Base-by-base conservation (phyloP, 2,888 invertebrate species). In the Ochropacha duplaris region DNA sequence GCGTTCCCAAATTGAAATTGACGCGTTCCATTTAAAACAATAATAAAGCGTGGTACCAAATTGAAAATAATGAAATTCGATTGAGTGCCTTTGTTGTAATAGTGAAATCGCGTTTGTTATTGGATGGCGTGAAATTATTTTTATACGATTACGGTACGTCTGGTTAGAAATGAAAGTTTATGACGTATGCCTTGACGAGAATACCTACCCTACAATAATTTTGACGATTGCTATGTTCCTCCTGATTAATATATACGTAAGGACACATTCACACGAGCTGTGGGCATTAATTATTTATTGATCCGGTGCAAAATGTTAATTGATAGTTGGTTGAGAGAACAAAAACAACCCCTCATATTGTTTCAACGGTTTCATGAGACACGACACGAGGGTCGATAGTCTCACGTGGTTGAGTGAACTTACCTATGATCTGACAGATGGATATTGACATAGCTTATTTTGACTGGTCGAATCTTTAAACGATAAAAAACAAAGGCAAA, bases 21-120 rank as follows among this genome's bases (percentile, higher is more conserved):
- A 91, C 92, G 88, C 84, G 87, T 87, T 86, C 87, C 85, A 87
- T 89, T 91, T 87, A 88, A 89, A 90, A 88, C 87, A 90, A 88
- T 87, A 83, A 90, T 75, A 79, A 78, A 78, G 76, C 79, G 76
- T 71, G 74, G 74, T 73, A 71, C 74, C 71, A 76, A 88, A 89
- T 91, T 88, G 84, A 84, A 84, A 87, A 86, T 84, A 88, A 90
- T 88, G 75, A 81, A 87, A 83, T 83, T 78, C 78, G 84, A 89
- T 90, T 87, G 86, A 82, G 72, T 64, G 65, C 71, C 66, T 71
- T 74, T 76, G 73, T 72, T 61, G 59, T 51, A 68, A 72, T 69
- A 75, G 68, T 71, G 65, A 76, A 74, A 75, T 67, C 68, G 72
- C 64, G 67, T 72, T 64, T 49, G 57, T 70, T 71, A 65, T 66